Conservation (phyloP, 2,113 vertebrate species). For the Sylvia atricapilla region DNA sequence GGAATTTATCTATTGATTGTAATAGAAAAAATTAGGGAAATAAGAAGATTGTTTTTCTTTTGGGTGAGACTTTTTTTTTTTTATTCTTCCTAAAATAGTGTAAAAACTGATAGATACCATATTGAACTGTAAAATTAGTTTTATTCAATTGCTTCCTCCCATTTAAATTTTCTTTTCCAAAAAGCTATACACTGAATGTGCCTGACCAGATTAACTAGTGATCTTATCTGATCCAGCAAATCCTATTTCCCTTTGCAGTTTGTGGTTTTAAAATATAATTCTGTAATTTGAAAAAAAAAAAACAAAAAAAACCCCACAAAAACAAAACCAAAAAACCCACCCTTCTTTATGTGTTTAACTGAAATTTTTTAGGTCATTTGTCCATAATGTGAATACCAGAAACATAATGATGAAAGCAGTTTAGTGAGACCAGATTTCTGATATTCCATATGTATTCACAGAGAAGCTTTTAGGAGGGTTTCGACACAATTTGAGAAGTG, state of each 20-base stretch:
- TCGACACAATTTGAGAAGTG: not conserved
- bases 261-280: conserved; percentile 45
- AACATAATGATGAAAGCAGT: conserved; percentile 41
- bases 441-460: not conserved
- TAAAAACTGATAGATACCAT: not conserved
- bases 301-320: no score
- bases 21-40: not conserved
- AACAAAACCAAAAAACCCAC: no score
- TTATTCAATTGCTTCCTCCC: not conserved
- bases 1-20: not conserved
- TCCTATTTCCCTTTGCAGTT: conserved; percentile 45
- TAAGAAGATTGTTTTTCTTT: not conserved
- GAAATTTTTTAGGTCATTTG: conserved; percentile 50
- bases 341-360: conserved; percentile 31
- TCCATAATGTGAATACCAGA: conserved; percentile 51
- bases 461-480: not conserved
- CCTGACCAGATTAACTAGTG: not conserved
- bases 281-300: conserved; percentile 2
- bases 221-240: conserved; percentile 54
- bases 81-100: not conserved
- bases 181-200: not conserved
- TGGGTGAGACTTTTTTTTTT: not conserved
- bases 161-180: not conserved
- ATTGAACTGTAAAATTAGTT: not conserved
- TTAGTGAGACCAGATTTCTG: conserved; percentile 14